Conservation (phyloP, 2,888 invertebrate genomes). For the Agrotis exclamationis region DNA sequence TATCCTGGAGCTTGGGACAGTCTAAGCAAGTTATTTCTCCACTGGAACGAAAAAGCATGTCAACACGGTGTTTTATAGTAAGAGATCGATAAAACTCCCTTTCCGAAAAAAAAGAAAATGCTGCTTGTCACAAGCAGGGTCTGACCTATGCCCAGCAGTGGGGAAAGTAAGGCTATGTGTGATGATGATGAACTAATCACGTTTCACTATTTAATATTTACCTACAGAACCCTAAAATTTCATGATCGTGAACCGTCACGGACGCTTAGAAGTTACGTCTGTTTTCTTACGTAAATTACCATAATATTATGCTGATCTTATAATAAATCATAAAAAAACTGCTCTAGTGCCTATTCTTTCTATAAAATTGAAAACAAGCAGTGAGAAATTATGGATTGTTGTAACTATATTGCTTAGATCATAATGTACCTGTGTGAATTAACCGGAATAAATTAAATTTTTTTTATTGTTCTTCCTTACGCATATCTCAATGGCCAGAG, state of each 20-base stretch:
- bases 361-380: slow-evolving; percentile 4
- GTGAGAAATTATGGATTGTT: slow-evolving; percentile 4
- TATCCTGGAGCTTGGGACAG: too few relatives aligned
- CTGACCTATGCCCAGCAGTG: too few relatives aligned
- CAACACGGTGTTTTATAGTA: too few relatives aligned
- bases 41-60: too few relatives aligned
- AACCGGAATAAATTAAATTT: neutral
- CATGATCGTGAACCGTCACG: slow-evolving; percentile 9
- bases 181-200: too few relatives aligned
- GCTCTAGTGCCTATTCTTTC: too few relatives aligned
- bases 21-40: too few relatives aligned
- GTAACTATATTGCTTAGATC: neutral
- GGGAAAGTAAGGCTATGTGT: too few relatives aligned
- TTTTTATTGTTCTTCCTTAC: slow-evolving; percentile 5
- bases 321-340: neutral
- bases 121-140: too few relatives aligned
- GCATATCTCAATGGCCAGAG: too few relatives aligned
- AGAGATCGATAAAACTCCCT: too few relatives aligned
- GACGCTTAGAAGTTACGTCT: slow-evolving; percentile 9
- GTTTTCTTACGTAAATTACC: slow-evolving; percentile 32
- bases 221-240: slow-evolving; percentile 9
- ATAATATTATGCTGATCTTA: slow-evolving; percentile 5
- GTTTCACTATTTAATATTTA: neutral
- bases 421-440: neutral
- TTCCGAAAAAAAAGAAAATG: too few relatives aligned